These are phyloP conservation scores for Scyliorhinus canicula DNA, from an alignment of 2,797 vertebrate species.

Conservation along the genomic window DNA sequence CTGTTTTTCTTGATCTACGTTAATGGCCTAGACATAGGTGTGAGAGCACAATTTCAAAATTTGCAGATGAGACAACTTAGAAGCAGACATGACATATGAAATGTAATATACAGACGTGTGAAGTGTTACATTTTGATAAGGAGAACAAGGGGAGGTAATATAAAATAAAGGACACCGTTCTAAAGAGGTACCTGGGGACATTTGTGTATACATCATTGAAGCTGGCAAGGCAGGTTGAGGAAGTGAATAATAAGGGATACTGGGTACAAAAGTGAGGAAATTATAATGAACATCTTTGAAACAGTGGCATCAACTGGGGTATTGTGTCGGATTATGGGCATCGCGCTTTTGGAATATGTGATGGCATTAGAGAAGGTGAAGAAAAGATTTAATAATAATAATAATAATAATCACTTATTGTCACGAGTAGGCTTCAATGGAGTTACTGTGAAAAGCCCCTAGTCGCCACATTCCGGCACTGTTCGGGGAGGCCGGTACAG, in stretches of 20 bases:
- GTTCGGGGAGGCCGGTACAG: too few relatives aligned
- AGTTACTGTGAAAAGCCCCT: too few relatives aligned
- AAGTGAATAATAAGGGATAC: background rate
- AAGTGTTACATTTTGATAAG: background rate
- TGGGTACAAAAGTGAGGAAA: background rate
- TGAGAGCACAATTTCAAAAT: background rate
- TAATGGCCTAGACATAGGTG: background rate
- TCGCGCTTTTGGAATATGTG: background rate
- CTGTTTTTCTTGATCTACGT: background rate
- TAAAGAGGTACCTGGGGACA: background rate
- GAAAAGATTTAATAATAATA: too few relatives aligned
- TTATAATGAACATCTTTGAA: background rate
- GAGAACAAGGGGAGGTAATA: background rate
- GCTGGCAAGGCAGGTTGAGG: background rate
- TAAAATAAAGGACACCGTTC: background rate
- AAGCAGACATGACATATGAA: background rate
- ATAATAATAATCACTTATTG: too few relatives aligned
- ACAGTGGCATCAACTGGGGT: too few relatives aligned
- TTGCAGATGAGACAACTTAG: background rate
- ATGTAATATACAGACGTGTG: background rate
- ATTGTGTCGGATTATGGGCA: background rate
- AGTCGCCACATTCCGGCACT: too few relatives aligned
- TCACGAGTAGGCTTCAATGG: too few relatives aligned
- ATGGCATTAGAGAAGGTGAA: background rate
- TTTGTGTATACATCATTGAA: background rate